Percentiles rank a stretch among this genome's conserved stretches.
Conservation (phyloP, 2,888 invertebrate genomes). For the Lottia scabra region DNA sequence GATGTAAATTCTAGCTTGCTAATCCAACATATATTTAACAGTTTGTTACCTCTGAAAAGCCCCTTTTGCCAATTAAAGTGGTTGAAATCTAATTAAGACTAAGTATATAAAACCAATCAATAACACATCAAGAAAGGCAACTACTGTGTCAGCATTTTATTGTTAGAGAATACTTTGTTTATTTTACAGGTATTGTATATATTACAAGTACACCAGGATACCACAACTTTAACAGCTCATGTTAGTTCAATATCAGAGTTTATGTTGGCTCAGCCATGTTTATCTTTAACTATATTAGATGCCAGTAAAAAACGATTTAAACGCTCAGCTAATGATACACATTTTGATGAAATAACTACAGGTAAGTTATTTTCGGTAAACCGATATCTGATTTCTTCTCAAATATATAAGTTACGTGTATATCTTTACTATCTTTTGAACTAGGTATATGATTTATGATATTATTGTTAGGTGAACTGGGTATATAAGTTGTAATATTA, state of each 20-base stretch:
- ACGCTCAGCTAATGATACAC: conserved; percentile 53
- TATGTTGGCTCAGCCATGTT: conserved; percentile 85
- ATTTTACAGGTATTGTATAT: conserved; percentile 79
- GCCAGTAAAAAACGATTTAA: conserved; percentile 70
- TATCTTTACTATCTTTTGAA: too few species aligned
- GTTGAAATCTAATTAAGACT: too few species aligned
- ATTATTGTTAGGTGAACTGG: too few species aligned
- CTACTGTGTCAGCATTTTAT: not conserved
- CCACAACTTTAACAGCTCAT: conserved; percentile 54
- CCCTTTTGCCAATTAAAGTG: too few species aligned
- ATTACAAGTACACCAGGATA: conserved; percentile 75
- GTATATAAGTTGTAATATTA: too few species aligned
- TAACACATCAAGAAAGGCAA: not conserved
- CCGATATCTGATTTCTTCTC: too few species aligned
- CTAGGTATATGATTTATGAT: too few species aligned
- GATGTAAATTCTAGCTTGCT: too few species aligned
- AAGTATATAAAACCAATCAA: too few species aligned
- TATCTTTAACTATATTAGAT: conserved; percentile 89
- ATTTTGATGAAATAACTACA: conserved; percentile 64
- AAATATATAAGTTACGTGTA: too few species aligned
- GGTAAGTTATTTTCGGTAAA: conserved; percentile 36
- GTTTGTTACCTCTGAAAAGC: too few species aligned
- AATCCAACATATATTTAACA: too few species aligned
- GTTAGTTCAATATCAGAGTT: conserved; percentile 81
- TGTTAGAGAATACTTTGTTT: not conserved